phyloP scores from a whole-genome alignment of 1,140 invertebrate species.

The Drosophila nebulosa region DNA sequence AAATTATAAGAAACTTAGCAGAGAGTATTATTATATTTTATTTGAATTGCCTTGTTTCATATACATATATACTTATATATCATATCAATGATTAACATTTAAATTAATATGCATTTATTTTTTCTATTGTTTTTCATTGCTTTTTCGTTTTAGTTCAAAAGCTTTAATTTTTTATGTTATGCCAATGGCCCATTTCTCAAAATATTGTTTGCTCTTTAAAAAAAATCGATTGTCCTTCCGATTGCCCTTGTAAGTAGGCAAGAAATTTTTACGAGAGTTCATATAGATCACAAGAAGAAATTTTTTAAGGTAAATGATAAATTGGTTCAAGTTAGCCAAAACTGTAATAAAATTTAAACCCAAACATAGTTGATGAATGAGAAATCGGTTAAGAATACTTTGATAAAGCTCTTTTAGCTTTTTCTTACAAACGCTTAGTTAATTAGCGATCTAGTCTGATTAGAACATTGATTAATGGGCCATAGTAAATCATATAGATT shows the following conservation, averaged over 20 bases:
- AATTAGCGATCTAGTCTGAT: not conserved
- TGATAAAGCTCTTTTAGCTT: no score
- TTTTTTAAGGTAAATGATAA: no score
- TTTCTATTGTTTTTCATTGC: not conserved
- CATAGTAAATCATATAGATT: not conserved
- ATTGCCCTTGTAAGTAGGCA: not conserved
- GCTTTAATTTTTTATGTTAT: slow-evolving; percentile 13
- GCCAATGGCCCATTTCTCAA: not conserved
- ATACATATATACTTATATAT: slow-evolving; percentile 71
- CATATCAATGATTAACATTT: slow-evolving; percentile 1
- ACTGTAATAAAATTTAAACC: no score
- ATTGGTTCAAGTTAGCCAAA: no score
- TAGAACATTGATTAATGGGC: not conserved
- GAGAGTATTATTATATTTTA: slow-evolving; percentile 10
- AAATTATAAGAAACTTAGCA: slow-evolving; percentile 4
- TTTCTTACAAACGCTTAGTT: no score
- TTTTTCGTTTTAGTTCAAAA: slow-evolving; percentile 25
- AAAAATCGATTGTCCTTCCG: not conserved
- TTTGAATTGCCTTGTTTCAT: slow-evolving; percentile 38
- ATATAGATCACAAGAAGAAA: no score
- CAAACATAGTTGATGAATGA: no score
- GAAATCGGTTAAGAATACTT: no score
- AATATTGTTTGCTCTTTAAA: not conserved
- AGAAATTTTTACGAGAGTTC: not conserved
- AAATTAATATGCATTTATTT: slow-evolving; percentile 8